Conservation (phyloP, 2,113 vertebrate species). For the Tautogolabrus adspersus region DNA sequence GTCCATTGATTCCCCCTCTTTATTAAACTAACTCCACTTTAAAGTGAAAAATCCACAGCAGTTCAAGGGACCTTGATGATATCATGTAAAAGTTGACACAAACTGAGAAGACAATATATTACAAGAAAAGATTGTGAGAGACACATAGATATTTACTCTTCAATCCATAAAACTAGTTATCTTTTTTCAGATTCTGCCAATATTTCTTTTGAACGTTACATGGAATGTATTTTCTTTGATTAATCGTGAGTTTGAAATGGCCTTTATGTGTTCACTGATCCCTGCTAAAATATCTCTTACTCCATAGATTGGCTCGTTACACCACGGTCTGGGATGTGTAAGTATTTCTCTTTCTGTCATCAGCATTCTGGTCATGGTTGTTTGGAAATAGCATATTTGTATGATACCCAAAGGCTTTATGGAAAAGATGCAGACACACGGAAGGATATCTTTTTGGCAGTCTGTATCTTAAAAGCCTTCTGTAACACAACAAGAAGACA, state of each 20-base stretch:
- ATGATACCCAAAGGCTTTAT: background rate
- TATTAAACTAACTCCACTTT: slow-evolving; percentile 2
- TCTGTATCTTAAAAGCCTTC: background rate
- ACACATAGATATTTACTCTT: background rate
- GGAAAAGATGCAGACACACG: background rate
- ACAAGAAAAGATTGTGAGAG: background rate
- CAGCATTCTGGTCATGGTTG: background rate
- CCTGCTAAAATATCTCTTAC: slow-evolving; percentile 28
- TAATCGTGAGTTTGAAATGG: background rate
- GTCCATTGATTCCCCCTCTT: background rate
- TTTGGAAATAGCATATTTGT: background rate
- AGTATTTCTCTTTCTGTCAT: slow-evolving; percentile 78
- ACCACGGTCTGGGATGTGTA: slow-evolving; percentile 97
- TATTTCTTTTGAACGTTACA: background rate
- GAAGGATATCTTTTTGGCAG: background rate
- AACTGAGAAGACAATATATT: background rate
- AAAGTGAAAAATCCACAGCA: background rate
- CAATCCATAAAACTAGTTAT: slow-evolving; percentile 3
- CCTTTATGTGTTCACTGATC: background rate
- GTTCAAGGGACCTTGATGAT: background rate
- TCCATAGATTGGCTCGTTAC: slow-evolving; percentile 94
- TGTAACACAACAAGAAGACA: background rate
- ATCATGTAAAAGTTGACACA: background rate
- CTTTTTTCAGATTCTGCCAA: background rate
- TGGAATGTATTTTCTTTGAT: background rate